These are phyloP conservation scores for Alcis repandata DNA, from an alignment of 2,888 invertebrate genomes.

Conservation along the genomic window DNA sequence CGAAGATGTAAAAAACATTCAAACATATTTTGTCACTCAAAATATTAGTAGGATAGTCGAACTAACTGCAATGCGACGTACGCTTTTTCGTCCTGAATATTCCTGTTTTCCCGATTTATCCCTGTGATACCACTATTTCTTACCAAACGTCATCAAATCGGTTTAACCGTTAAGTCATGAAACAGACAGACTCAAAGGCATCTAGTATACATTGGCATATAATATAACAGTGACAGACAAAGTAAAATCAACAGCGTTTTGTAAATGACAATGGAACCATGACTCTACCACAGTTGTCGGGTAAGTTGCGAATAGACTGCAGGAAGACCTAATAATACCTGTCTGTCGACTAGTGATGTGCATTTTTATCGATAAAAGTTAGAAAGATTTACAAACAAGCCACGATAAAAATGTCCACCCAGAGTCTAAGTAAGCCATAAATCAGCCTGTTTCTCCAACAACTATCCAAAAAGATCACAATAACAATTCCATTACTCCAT, in stretches of 20 bases:
- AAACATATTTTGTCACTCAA: too few species aligned
- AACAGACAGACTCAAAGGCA: background rate
- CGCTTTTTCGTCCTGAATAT: too few species aligned
- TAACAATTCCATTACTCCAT: constrained; percentile 42
- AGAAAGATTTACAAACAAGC: background rate
- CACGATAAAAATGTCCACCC: background rate
- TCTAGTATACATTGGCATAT: background rate
- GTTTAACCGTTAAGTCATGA: background rate
- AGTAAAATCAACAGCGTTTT: constrained; percentile 1
- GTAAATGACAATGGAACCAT: constrained; percentile 25
- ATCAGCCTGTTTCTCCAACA: background rate
- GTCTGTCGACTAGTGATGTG: constrained; percentile 75
- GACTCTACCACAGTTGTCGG: constrained; percentile 63
- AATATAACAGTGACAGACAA: background rate
- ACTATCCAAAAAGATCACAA: constrained; percentile 18
- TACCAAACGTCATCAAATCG: too few species aligned
- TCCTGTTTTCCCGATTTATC: background rate
- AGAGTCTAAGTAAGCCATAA: background rate
- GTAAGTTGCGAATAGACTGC: constrained; percentile 74
- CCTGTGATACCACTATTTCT: background rate
- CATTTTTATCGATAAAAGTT: constrained; percentile 55
- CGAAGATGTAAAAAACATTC: too few species aligned
- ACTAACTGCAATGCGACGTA: too few species aligned
- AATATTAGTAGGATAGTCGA: too few species aligned
- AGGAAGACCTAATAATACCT: constrained; percentile 85